Conservation (phyloP, 2,113 vertebrate species). For the Murina feae region DNA sequence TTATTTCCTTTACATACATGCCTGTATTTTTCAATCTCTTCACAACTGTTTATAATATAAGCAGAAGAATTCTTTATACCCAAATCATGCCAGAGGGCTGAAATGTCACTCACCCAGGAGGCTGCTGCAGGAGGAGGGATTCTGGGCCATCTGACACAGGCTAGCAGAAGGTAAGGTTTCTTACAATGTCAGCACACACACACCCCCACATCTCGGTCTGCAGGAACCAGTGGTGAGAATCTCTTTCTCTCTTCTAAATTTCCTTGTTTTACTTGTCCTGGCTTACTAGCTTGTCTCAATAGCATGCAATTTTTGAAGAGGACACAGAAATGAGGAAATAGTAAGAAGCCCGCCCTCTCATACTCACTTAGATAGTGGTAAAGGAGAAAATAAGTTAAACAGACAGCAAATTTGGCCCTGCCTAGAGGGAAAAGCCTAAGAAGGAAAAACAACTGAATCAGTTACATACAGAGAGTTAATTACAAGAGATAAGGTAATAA, state of each 20-base stretch:
- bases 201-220: neutral
- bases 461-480: neutral
- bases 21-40: neutral
- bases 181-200: neutral
- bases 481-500: neutral
- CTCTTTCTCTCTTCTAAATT: neutral
- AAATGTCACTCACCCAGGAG: neutral
- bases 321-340: neutral
- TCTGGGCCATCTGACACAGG: neutral
- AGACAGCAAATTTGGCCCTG: neutral
- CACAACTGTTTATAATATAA: neutral
- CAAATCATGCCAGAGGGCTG: neutral
- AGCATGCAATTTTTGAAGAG: neutral
- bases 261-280: neutral
- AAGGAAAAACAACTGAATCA: neutral
- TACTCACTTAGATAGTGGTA: neutral
- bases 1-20: neutral
- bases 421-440: neutral
- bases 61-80: neutral
- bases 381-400: neutral
- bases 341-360: neutral
- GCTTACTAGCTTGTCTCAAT: too few species aligned
- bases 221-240: neutral
- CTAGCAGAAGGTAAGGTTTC: neutral
- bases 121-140: neutral